Evolutionary conservation across 2,888 invertebrate species (phyloP), one percentile per base, ranked within the genome.

Genomic region (Smittia sp.): DNA sequence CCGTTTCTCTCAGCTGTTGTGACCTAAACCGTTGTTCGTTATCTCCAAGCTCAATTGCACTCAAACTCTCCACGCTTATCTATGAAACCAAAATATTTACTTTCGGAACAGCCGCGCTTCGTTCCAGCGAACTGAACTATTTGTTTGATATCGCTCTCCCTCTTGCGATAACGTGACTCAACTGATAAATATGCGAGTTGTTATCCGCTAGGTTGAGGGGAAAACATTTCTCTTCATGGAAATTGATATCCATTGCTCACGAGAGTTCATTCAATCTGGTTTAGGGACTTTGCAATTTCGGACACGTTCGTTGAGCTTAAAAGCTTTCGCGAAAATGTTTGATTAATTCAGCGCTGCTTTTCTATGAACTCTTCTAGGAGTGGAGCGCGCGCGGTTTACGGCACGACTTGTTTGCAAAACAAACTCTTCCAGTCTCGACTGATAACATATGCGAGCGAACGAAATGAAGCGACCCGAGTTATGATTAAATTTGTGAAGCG

Each of bases 121-220:
- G 1, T 58, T 58, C 58, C n/a, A 18, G 58, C 22, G 18, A 58
- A 46, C 9, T 22, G 58, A 58, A 22, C 3, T 58, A 58, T 58
- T 58, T 58, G n/a, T 22, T 58, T n/a, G 13, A 58, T 22, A 58
- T 20, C n/a, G 7, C 58, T 58, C 58, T 58, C 22, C 6, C 58
- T 58, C 58, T 58, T 58, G 9, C 32, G 58, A 22, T 58, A 58
- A 58, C 58, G 58, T 58, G 58, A 58, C 58, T 58, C 58, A 58
- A 58, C 58, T 58, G 58, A 58, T 58, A 58, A 58, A 58, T n/a
- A 20, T 58, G 2, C 22, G 11, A 46, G 11, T 58, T 58, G 22
- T 22, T 58, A 58, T 58, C 58, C 58, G 22, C 13, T 18, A 7
- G 46, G n/a, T 13, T 58, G 58, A 4, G 18, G 1, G 6, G 18